Evolutionary conservation across 2,113 vertebrate species (phyloP), one percentile per base, ranked within the genome.

Genomic region (Pleuronectes platessa): DNA sequence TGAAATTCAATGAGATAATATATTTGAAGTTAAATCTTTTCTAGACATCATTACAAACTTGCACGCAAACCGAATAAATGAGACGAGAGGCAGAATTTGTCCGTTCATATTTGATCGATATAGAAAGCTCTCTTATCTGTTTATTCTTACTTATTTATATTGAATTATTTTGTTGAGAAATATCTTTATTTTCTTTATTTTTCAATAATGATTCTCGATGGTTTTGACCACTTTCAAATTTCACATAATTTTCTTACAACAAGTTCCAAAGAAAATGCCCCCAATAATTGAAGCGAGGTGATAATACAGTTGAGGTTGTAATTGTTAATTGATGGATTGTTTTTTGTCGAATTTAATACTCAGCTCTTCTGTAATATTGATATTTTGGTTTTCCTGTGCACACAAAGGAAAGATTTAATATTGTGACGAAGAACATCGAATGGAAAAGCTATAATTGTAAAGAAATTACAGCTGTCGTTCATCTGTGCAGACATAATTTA

Each of bases 381-480:
- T 45, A 3, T 37, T 65, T 31, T 70, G 53, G 13, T 76, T 61
- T 68, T 26, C 31, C 49, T 61, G 0, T 42, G 10, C 20, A 49
- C 24, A 49, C 37, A 78, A 73, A 66, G 23, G 24, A 21, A 47
- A 9, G 26, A 10, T 58, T 71, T 31, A 71, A 73, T 63, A 65
- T 49, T 66, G 35, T 47, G 42, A 61, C 47, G 61, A 53, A 23
- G 59, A 54, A 67, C 42, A 42, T 64, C 73, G 58, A 76, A 62
- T 24, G 53, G 42, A 78, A 71, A 78, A 74, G 20, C 62, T 75
- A 55, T 68, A 68, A 79, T 74, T 80, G 61, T 74, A 56, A 76
- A 79, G 49, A 82, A 84, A 87, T 77, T 81, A 59, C 24, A 37
- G 68, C 31, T 7, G 31, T 60, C 53, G 79, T 85, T 81, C 65